These are phyloP conservation scores for Polyommatus iphigenia DNA, from an alignment of 2,888 invertebrate genomes.

Conservation along the genomic window DNA sequence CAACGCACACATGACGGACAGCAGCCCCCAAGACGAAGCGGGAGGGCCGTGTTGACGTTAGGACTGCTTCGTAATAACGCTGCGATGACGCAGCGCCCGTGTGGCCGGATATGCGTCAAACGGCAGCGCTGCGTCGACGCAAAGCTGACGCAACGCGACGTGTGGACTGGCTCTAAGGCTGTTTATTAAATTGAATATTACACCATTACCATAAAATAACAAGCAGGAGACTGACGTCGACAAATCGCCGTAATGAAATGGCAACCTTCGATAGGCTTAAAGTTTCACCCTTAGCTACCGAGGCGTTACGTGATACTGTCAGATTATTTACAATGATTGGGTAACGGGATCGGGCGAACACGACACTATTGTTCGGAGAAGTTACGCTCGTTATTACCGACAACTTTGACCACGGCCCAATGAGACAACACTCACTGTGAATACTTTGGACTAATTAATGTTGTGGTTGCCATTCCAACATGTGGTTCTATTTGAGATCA, in stretches of 20 bases:
- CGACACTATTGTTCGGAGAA: slow-evolving; percentile 47
- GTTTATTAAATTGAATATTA: neutral
- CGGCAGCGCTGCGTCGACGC: too few species aligned
- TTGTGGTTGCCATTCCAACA: neutral
- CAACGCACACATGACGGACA: too few species aligned
- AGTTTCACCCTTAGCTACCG: slow-evolving; percentile 10
- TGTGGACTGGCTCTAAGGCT: neutral
- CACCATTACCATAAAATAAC: neutral
- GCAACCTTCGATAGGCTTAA: neutral
- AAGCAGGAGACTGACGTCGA: neutral
- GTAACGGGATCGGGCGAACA: slow-evolving; percentile 51
- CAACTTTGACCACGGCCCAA: slow-evolving; percentile 31
- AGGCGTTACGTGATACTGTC: slow-evolving; percentile 55
- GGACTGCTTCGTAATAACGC: too few species aligned
- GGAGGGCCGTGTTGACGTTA: too few species aligned
- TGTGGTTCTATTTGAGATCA: neutral
- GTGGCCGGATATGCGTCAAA: too few species aligned
- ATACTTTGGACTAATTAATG: slow-evolving; percentile 13
- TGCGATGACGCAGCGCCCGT: too few species aligned
- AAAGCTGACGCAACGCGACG: too few species aligned
- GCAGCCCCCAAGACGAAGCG: too few species aligned
- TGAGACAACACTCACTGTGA: slow-evolving; percentile 30
- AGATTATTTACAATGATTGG: slow-evolving; percentile 73
- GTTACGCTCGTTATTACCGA: slow-evolving; percentile 47
- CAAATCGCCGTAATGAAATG: neutral